phyloP scores from a whole-genome alignment of 1,140 invertebrate species.

The Drosophila quadrilineata region DNA sequence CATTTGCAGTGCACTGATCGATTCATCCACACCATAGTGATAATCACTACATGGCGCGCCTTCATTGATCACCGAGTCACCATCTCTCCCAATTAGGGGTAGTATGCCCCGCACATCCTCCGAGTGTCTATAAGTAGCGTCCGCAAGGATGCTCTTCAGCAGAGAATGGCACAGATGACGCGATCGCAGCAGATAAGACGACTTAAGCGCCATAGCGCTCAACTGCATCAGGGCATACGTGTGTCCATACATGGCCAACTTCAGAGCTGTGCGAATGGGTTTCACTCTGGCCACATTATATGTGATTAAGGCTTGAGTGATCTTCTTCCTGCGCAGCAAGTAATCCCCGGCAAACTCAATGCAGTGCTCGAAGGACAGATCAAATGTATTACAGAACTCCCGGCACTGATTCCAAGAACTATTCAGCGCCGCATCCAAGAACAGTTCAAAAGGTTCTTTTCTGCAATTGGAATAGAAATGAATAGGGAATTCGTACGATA shows the following conservation, averaged over 20 bases:
- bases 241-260: conserved; percentile 87
- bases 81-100: conserved; percentile 23
- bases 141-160: conserved; percentile 57
- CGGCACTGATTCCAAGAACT: conserved; percentile 73
- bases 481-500: neutral
- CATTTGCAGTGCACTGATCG: conserved; percentile 75
- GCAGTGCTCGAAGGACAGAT: conserved; percentile 86
- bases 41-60: conserved; percentile 71
- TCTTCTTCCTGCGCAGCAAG: conserved; percentile 85
- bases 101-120: conserved; percentile 69
- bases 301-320: conserved; percentile 86
- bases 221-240: conserved; percentile 85
- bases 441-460: conserved; percentile 85
- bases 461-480: conserved; percentile 15
- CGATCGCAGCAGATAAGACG: conserved; percentile 66
- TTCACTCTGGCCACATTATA: conserved; percentile 88
- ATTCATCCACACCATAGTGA: conserved; percentile 72
- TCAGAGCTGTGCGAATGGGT: conserved; percentile 87
- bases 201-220: conserved; percentile 77
- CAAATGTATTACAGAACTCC: conserved; percentile 83
- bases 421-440: conserved; percentile 83
- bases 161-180: conserved; percentile 58
- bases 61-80: conserved; percentile 41
- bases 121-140: conserved; percentile 71
- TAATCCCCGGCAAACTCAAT: conserved; percentile 89